Evolutionary conservation across 2,888 invertebrate genomes (phyloP).

Genomic region (Dolichopus griseipennis): DNA sequence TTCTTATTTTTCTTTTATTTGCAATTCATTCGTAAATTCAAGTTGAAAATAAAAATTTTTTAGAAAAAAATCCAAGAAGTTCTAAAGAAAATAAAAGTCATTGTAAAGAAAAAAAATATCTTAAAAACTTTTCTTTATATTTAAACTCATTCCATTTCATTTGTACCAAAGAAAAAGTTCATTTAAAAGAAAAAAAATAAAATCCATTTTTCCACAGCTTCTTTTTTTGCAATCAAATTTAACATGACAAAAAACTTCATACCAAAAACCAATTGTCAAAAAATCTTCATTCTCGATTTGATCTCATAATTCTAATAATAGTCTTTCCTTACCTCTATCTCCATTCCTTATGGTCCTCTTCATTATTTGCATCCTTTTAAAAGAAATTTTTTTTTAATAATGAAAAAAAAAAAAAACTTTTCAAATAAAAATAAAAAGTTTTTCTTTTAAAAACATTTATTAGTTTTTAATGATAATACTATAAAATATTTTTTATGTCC

Average conservation of each 20-base stretch:
- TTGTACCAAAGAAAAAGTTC: not conserved
- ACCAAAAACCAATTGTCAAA: not conserved
- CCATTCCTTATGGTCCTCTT: not conserved
- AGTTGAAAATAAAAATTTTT: too few species aligned
- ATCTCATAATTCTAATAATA: not conserved
- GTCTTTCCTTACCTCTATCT: not conserved
- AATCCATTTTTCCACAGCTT: not conserved
- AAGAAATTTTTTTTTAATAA: too few species aligned
- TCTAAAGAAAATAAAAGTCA: too few species aligned
- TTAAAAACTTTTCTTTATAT: too few species aligned
- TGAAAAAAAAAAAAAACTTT: not conserved
- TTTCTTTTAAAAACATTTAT: too few species aligned
- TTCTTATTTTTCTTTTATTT: too few species aligned
- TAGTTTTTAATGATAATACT: too few species aligned
- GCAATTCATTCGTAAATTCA: too few species aligned
- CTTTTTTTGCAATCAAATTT: not conserved
- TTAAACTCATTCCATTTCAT: not conserved
- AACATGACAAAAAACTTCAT: not conserved
- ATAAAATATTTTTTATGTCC: too few species aligned
- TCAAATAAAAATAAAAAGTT: not conserved
- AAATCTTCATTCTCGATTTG: not conserved
- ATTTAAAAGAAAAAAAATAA: not conserved
- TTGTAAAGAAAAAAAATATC: too few species aligned
- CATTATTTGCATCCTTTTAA: not conserved
- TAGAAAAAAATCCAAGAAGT: too few species aligned